Evolutionary conservation across 2,797 vertebrate species (phyloP).

Genomic region (Takifugu ocellatus): DNA sequence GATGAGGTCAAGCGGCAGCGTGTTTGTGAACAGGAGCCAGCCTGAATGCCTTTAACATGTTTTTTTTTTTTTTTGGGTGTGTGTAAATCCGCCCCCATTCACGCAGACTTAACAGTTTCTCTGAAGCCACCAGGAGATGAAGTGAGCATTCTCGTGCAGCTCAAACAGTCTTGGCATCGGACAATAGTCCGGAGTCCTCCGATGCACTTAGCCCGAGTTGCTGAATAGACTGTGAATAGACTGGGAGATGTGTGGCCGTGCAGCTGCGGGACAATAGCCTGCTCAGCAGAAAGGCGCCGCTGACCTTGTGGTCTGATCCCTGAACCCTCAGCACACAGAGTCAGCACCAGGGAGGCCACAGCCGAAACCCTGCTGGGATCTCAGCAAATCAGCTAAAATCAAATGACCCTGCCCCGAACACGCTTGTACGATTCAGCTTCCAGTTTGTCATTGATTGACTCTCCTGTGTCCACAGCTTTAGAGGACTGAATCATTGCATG

Average conservation of each 20-base stretch:
- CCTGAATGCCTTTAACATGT: conserved; percentile 56
- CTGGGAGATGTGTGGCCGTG: conserved; percentile 45
- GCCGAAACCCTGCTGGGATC: conserved; percentile 19
- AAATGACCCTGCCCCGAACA: background rate
- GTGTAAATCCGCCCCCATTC: conserved; percentile 64
- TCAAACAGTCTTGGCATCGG: conserved; percentile 56
- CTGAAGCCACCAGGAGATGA: conserved; percentile 67
- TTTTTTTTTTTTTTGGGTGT: conserved; percentile 12
- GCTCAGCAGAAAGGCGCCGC: conserved; percentile 58
- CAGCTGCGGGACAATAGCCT: conserved; percentile 61
- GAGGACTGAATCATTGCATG: too few relatives aligned
- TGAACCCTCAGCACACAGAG: conserved; percentile 39
- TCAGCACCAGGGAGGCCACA: conserved; percentile 29
- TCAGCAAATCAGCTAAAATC: conserved; percentile 17
- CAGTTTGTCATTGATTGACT: background rate
- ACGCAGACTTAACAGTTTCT: conserved; percentile 57
- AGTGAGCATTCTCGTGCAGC: conserved; percentile 54
- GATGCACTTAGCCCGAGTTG: conserved; percentile 53
- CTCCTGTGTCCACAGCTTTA: too few relatives aligned
- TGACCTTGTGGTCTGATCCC: conserved; percentile 63
- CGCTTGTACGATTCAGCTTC: background rate
- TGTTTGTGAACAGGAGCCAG: conserved; percentile 34
- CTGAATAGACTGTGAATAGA: conserved; percentile 63
- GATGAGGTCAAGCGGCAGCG: conserved; percentile 36
- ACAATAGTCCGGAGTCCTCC: conserved; percentile 59